Evolutionary conservation across 92 coral and sea anemone genomes (phyloP).

Genomic region (Palythoa heliodiscus): DNA sequence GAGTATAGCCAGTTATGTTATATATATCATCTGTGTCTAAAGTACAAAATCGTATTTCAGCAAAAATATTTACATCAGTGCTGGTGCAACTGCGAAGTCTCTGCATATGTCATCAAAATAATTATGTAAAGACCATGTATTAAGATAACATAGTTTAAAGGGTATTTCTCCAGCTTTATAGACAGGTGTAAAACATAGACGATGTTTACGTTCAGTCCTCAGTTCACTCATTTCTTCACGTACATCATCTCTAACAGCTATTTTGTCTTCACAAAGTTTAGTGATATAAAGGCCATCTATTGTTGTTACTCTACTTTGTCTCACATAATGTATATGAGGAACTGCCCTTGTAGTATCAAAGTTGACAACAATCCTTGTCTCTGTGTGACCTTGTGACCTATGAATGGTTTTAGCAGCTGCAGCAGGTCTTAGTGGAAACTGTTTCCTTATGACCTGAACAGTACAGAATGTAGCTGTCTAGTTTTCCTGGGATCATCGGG

Average conservation of each 20-base stretch:
- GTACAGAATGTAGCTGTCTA: neutral
- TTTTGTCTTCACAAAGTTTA: too few relatives aligned
- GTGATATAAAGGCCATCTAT: too few relatives aligned
- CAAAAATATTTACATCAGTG: constrained; percentile 32
- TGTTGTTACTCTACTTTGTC: too few relatives aligned
- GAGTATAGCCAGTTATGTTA: neutral
- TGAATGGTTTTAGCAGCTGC: too few relatives aligned
- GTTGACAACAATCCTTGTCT: too few relatives aligned
- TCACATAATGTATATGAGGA: too few relatives aligned
- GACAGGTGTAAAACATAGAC: neutral
- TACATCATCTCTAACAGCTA: too few relatives aligned
- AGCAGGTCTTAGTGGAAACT: too few relatives aligned
- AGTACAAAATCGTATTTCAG: constrained; percentile 12
- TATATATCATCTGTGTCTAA: constrained; percentile 8
- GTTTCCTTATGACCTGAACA: too few relatives aligned
- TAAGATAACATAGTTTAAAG: constrained; percentile 1
- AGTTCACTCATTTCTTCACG: neutral
- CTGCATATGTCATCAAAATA: neutral
- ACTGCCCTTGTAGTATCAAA: too few relatives aligned
- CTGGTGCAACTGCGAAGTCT: neutral
- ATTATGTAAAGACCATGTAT: constrained; percentile 9
- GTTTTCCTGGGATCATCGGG: too few relatives aligned
- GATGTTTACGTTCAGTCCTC: neutral
- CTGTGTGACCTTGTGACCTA: too few relatives aligned
- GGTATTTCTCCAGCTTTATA: constrained; percentile 9